Evolutionary conservation across 1,140 invertebrate species (phyloP), one percentile per base, ranked within the genome.

Genomic region (Ganaspis sp.): DNA sequence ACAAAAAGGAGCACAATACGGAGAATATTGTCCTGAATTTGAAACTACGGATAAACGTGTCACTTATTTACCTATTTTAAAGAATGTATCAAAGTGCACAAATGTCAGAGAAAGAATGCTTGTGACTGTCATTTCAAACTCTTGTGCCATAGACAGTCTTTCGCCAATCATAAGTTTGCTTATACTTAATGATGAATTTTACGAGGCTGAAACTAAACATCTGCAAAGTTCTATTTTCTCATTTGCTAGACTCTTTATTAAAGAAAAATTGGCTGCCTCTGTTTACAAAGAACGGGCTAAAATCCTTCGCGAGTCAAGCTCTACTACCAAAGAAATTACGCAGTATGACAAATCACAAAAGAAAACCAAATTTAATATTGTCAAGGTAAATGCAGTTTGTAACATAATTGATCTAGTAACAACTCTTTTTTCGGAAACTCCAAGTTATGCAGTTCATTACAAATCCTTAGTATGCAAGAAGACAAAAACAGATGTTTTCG

Each of bases 91-190:
- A n/a, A 23, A 15, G 12, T 74, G 73, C 26, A 15, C 15, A 38
- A 34, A 19, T 17, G 26, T 74, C 2, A 26, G 17, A 21, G 21
- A 64, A 34, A 37, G 19, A n/a, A 6, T 1, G 26, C 4, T 17
- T 4, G n/a, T 21, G 17, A 37, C 26, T 4, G 37, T 64, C 5
- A 23, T 74, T 9, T 11, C 12, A 1, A 74, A 74, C 17, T 49
- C 73, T 4, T 74, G 53, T 17, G 73, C 21, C 19, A 34, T 74
- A n/a, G 73, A 74, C 19, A 64, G 53, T 12, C 26, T 45, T 19
- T 9, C 12, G 9, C 73, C 69, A 17, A 8, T 49, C 6, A 69
- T 74, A 6, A 23, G 23, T 17, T 38, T 49, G 29, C 38, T 42
- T 23, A 54, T 54, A 21, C 12, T 26, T 5, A 40, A 15, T 17